Evolutionary conservation across 2,888 invertebrate species (phyloP), one percentile per base, ranked within the genome.

Genomic region (Ichneumoninae sp.): DNA sequence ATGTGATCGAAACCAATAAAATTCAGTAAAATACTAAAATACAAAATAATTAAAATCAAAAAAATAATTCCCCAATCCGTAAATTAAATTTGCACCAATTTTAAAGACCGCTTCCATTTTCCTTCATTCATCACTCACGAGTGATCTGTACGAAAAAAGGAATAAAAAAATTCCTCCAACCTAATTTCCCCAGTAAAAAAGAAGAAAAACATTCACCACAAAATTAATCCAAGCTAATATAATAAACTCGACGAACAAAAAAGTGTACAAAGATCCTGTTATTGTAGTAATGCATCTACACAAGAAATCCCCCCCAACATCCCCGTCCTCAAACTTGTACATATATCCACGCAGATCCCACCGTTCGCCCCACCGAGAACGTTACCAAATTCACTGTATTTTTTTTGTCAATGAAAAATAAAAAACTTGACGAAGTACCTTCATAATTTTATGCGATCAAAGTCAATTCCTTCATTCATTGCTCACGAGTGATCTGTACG

Each of bases 231-330:
- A 33, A 73, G 52, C 70, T 50, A 69, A 68, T 26, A 70, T 36
- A 30, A 33, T 4, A 80, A 44, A 44, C 33, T 8, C 26, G 19
- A 26, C 13, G 33, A 0, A 10, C 13, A n/a, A 75, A 54, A 76
- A 33, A 36, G 36, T 10, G 66, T 70, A 71, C 50, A 54, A 36
- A 22, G 40, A 71, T 66, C 50, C 19, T 79, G 52, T 79, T 70
- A 78, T 47, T 65, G 65, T 36, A 65, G 65, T 50, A 33, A 36
- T 75, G 75, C 75, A 65, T 30, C 7, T 76, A 54, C 36, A 66
- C 52, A 66, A 54, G 36, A 22, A 47, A 47, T n/a, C n/a, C 65
- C 60, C 8, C 19, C n/a, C 2, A 0, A 16, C 36, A 33, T 1
- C 33, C n/a, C 13, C 6, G 16, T 16, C 10, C 13, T 63, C 33